Percentiles rank a stretch among this genome's conserved stretches.
phyloP scores from a whole-genome alignment of 2,797 vertebrate genomes.

The Sebastes cheni region DNA sequence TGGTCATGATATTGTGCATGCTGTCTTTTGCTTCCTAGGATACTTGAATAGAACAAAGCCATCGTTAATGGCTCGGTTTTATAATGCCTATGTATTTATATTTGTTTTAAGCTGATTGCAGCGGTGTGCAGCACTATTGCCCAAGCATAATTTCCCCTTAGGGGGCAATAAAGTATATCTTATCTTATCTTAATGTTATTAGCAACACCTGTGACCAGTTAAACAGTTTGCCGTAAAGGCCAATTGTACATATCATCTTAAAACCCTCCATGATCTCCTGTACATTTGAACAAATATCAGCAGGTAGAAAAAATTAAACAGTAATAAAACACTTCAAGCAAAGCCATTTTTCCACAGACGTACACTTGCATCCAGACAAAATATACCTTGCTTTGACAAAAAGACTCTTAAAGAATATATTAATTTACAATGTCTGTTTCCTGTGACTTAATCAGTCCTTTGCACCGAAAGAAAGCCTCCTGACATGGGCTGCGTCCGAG shows the following conservation, averaged over 20 bases:
- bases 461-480: constrained; percentile 92
- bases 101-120: too few species aligned
- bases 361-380: not conserved
- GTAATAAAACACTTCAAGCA: not conserved
- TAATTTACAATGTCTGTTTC: constrained; percentile 12
- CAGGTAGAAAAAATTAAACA: not conserved
- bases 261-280: not conserved
- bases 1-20: not conserved
- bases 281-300: not conserved
- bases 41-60: not conserved
- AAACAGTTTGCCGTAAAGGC: not conserved
- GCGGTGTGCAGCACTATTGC: too few species aligned
- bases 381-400: not conserved
- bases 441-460: constrained; percentile 81
- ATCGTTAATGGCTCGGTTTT: too few species aligned
- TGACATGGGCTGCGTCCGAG: constrained; percentile 91
- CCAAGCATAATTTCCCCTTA: too few species aligned
- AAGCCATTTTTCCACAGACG: not conserved
- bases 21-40: not conserved
- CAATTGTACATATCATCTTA: not conserved
- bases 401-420: not conserved
- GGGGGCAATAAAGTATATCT: too few species aligned
- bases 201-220: not conserved
- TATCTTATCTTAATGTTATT: not conserved
- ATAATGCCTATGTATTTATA: too few species aligned